Evolutionary conservation across 2,113 vertebrate species (phyloP).

Genomic region (Stegostoma tigrinum): DNA sequence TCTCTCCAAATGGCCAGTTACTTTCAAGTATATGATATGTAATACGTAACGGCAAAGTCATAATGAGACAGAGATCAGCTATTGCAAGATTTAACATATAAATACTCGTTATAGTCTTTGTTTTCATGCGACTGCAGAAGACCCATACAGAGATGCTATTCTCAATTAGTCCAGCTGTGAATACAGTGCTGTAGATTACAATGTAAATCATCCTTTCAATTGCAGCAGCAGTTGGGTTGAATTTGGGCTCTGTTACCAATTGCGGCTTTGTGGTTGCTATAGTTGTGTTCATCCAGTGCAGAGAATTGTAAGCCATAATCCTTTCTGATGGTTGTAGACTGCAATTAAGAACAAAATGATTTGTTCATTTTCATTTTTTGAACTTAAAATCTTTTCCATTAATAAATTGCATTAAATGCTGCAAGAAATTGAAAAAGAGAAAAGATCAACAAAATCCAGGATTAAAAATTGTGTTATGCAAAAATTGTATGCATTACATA

Average conservation of each 20-base stretch:
- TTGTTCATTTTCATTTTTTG: not conserved
- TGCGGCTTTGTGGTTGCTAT: not conserved
- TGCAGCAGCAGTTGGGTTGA: not conserved
- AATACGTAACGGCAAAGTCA: slow-evolving; percentile 56
- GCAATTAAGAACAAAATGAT: not conserved
- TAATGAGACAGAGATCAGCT: slow-evolving; percentile 56
- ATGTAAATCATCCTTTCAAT: not conserved
- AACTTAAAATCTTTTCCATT: not conserved
- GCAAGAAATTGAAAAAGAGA: not conserved
- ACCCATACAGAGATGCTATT: slow-evolving; percentile 19
- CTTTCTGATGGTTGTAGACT: not conserved
- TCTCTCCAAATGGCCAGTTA: slow-evolving; percentile 53
- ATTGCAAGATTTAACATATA: slow-evolving; percentile 48
- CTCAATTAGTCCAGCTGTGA: slow-evolving; percentile 20
- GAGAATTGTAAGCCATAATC: not conserved
- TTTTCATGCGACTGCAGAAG: slow-evolving; percentile 23
- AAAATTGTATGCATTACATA: not conserved
- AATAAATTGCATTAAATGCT: not conserved
- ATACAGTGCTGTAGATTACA: slow-evolving; percentile 31
- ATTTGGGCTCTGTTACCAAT: not conserved
- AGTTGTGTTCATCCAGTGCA: not conserved
- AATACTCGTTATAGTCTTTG: slow-evolving; percentile 14
- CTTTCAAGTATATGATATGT: slow-evolving; percentile 52
- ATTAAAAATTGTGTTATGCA: not conserved
- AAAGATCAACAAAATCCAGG: not conserved